Base-by-base conservation (phyloP, 2,888 invertebrate genomes). In the Terebella lapidaria region DNA sequence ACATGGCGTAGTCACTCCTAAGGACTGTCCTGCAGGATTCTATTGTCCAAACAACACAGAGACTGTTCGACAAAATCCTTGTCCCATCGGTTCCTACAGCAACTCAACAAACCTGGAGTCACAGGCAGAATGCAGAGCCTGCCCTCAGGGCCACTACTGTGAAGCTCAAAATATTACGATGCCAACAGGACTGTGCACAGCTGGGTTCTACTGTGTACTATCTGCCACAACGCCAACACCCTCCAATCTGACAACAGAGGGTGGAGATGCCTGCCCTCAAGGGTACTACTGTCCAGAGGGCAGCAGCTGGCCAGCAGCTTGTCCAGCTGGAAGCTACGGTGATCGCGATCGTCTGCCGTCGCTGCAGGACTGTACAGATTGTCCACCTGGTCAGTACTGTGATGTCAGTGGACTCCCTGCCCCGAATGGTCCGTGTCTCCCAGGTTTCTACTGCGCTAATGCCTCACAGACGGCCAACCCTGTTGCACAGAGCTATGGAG, bases 1-100 rank as follows among this genome's bases (percentile, higher is more conserved):
- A n/a, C 76, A 78, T 65, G 77, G 77, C 22, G 77, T 77, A 3
- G 76, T 76, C 25, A 76, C 72, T 26, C 76, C 76, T 1, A 77
- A 76, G 61, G 71, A 45, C 49, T 78, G 78, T 57, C 72, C 73
- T 24, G 72, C 73, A 22, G 78, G 78, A 2, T 78, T 72, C 65
- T 77, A 70, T 60, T 78, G 78, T 57, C 75, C 74, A 18, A 74
- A 72, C 51, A 58, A 59, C 28, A 78, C 78, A 2, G 62, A 67
- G 60, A 75, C 75, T 4, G 67, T 70, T 20, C 61, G 70, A 35
- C 66, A 74, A 59, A 67, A 71, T 54, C 75, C 76, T 2, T 78
- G 78, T 61, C 75, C 75, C 5, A 66, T 73, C 2, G 78, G 77
- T 25, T 75, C 75, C 3, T 78, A 70, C 66, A 75, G 76, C 58